Base-by-base conservation (phyloP, 2,888 invertebrate genomes). In the Drosophila prolongata region DNA sequence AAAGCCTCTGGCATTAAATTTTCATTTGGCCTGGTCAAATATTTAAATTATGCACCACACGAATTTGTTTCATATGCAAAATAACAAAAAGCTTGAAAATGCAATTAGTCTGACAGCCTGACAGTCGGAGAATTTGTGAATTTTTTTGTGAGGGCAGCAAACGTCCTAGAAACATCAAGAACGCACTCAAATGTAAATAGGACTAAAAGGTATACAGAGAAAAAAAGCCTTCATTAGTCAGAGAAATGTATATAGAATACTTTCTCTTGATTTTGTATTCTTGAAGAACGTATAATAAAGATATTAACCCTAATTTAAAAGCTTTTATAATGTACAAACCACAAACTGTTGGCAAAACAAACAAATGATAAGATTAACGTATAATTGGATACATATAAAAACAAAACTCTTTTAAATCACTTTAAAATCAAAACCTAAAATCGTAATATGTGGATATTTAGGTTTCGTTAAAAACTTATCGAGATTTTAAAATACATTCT, bases 121-220 rank as follows among this genome's bases (percentile, higher is more conserved):
- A 35, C 67, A 67, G 67, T 37, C 30, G 27, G 43, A 30, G 43
- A 44, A 50, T 49, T 44, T 64, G 49, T 11, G 19, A 47, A 43
- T 16, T 34, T 5, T 46, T 9, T 8, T 24, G 35, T 69, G 46
- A 42, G 47, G 59, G 19, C 34, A 24, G 61, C 19, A 10, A 47
- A 14, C 35, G 47, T 38, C 30, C 42, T 42, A 61, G 62, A 49
- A 61, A 27, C 47, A 60, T 49, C 35, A 44, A 40, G 55, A 40
- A 58, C 52, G 55, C 61, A 72, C 49, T 80, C 65, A 74, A 60
- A 78, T 84, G 78, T 62, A 80, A 80, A 84, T 76, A 76, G 49
- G 81, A 47, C 65, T 66, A 68, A 64, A 69, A 71, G 74, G 62
- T 81, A 46, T 61, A 65, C 54, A 37, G 42, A 42, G n/a, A 8